Percentiles rank a stretch among this genome's conserved stretches.
phyloP scores from a whole-genome alignment of 2,797 vertebrate genomes.

The Characodon lateralis region DNA sequence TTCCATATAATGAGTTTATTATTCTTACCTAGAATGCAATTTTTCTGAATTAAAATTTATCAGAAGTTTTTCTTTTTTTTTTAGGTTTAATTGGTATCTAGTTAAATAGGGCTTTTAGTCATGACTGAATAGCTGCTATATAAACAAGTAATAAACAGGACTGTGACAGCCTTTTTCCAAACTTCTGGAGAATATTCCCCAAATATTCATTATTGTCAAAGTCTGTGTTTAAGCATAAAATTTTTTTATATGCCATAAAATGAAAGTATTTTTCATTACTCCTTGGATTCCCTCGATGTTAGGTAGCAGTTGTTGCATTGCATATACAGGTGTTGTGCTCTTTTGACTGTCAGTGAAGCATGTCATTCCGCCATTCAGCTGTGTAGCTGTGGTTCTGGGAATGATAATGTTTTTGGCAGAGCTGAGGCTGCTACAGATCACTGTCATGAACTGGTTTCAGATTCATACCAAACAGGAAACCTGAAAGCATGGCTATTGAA shows the following conservation, averaged over 20 bases:
- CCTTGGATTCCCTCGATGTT: slow-evolving; percentile 44
- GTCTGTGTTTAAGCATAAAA: slow-evolving; percentile 3
- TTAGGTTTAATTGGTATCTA: slow-evolving; percentile 75
- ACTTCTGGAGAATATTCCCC: slow-evolving; percentile 38
- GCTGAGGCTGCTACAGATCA: slow-evolving; percentile 55
- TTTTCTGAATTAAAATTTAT: slow-evolving; percentile 75
- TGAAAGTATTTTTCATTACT: slow-evolving; percentile 47
- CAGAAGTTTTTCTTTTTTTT: slow-evolving; percentile 69
- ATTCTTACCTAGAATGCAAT: slow-evolving; percentile 79
- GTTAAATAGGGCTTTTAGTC: slow-evolving; percentile 72
- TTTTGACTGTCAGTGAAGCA: slow-evolving; percentile 69
- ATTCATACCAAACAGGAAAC: slow-evolving; percentile 68
- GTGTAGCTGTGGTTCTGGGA: slow-evolving; percentile 67
- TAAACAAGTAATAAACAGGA: slow-evolving; percentile 62
- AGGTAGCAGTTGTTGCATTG: slow-evolving; percentile 40
- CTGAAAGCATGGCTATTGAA: slow-evolving; percentile 48
- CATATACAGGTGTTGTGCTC: slow-evolving; percentile 72
- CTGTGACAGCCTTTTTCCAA: slow-evolving; percentile 20
- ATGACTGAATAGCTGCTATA: slow-evolving; percentile 67
- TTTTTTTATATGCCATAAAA: slow-evolving; percentile 32
- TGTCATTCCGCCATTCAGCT: slow-evolving; percentile 62
- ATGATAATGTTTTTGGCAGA: slow-evolving; percentile 67
- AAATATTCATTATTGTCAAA: slow-evolving; percentile 36
- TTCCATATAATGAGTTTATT: slow-evolving; percentile 85
- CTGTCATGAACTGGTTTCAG: slow-evolving; percentile 64